Percentiles rank a stretch among this genome's conserved stretches.
These are phyloP conservation scores for Heliopora coerulea DNA, from an alignment of 92 coral and sea anemone genomes.

Conservation along the genomic window DNA sequence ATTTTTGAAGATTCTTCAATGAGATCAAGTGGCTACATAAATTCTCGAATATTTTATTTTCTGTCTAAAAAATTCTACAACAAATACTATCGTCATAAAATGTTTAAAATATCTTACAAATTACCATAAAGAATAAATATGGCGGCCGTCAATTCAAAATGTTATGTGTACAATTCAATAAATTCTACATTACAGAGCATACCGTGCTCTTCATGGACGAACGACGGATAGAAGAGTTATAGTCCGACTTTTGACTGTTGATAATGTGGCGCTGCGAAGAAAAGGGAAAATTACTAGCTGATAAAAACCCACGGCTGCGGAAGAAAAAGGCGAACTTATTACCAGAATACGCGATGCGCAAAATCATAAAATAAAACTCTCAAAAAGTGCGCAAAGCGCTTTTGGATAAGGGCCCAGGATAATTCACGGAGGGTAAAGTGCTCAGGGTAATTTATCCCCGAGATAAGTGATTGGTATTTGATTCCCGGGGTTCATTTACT, in stretches of 20 bases:
- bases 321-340: too few species aligned
- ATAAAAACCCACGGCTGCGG: background rate
- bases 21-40: too few species aligned
- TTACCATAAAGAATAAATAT: background rate
- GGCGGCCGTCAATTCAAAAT: background rate
- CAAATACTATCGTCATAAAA: background rate
- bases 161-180: background rate
- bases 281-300: background rate
- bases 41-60: background rate
- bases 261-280: conserved; percentile 24
- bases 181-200: conserved; percentile 33
- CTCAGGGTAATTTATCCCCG: too few species aligned
- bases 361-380: too few species aligned
- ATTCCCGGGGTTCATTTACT: too few species aligned
- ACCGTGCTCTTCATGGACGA: conserved; percentile 30
- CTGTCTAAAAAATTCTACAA: background rate
- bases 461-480: too few species aligned
- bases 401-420: too few species aligned
- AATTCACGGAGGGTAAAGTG: too few species aligned
- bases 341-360: too few species aligned
- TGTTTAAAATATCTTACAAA: conserved; percentile 8
- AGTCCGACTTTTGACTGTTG: conserved; percentile 21
- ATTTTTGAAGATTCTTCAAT: too few species aligned
- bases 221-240: conserved; percentile 8
- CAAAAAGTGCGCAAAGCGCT: too few species aligned